A percentile compares a stretch with the other conserved stretches of the same genome.
phyloP scores from a whole-genome alignment of 2,113 vertebrate genomes.

The Desmodus rotundus region DNA sequence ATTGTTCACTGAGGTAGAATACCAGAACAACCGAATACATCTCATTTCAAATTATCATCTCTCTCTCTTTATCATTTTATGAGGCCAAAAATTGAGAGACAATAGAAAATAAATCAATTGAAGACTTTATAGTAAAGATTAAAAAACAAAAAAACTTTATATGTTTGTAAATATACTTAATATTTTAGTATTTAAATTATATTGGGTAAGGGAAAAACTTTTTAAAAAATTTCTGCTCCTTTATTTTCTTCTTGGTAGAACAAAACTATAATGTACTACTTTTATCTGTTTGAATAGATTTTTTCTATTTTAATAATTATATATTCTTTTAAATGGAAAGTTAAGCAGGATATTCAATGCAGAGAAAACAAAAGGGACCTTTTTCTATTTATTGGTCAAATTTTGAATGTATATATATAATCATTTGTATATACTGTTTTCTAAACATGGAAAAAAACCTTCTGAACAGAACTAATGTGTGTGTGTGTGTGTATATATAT shows the following conservation, averaged over 20 bases:
- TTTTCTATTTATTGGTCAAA: neutral
- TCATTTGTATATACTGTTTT: neutral
- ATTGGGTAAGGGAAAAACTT: neutral
- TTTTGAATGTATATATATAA: neutral
- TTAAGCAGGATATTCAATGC: neutral
- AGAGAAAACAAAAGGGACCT: neutral
- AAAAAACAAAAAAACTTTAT: neutral
- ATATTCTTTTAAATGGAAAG: neutral
- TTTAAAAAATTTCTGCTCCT: neutral
- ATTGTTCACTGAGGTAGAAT: neutral
- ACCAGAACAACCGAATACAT: neutral
- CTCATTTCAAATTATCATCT: neutral
- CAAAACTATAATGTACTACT: neutral
- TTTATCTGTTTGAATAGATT: neutral
- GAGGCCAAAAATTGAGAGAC: neutral
- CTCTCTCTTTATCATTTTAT: neutral
- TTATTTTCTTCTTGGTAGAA: neutral
- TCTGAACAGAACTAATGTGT: neutral
- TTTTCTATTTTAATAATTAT: neutral
- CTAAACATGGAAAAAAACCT: neutral
- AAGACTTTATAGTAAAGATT: neutral
- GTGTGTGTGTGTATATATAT: neutral
- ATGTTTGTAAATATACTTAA: neutral
- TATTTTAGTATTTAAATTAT: neutral
- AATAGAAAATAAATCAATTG: neutral